Conservation (phyloP, 2,113 vertebrate genomes). For the Clupea harengus region DNA sequence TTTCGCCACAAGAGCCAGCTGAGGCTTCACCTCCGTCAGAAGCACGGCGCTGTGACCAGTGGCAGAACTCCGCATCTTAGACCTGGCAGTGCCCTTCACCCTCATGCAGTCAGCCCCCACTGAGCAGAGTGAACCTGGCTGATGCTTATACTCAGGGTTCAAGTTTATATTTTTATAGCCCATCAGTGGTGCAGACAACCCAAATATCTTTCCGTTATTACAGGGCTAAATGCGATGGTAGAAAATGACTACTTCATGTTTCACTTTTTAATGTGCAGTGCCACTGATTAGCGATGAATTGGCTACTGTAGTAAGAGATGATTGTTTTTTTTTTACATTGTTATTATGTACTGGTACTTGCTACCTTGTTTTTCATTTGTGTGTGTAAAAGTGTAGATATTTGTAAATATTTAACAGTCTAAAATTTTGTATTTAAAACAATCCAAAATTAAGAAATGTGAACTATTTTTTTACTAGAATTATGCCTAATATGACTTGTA, state of each 20-base stretch:
- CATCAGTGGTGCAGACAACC: neutral
- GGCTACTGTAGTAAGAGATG: too few relatives aligned
- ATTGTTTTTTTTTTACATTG: too few relatives aligned
- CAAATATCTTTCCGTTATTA: neutral
- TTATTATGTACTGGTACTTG: too few relatives aligned
- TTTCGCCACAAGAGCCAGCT: slow-evolving; percentile 99
- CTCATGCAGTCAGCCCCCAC: neutral
- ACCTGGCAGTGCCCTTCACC: too few relatives aligned
- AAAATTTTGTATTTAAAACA: neutral
- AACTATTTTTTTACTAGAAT: neutral
- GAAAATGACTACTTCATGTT: too few relatives aligned
- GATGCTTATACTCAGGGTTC: neutral
- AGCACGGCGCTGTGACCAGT: slow-evolving; percentile 74
- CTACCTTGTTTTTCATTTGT: too few relatives aligned
- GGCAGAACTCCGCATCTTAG: neutral
- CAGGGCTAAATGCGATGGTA: neutral
- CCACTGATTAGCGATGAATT: too few relatives aligned
- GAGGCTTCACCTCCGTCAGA: slow-evolving; percentile 93
- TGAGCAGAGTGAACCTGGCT: neutral
- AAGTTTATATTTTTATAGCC: neutral
- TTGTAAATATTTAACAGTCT: too few relatives aligned
- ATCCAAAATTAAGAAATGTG: neutral
- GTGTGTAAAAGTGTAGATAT: too few relatives aligned
- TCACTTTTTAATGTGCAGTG: too few relatives aligned
- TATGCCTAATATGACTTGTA: too few relatives aligned